Evolutionary conservation across 2,888 invertebrate genomes (phyloP).

Genomic region (Trichogramma dendrolimi): DNA sequence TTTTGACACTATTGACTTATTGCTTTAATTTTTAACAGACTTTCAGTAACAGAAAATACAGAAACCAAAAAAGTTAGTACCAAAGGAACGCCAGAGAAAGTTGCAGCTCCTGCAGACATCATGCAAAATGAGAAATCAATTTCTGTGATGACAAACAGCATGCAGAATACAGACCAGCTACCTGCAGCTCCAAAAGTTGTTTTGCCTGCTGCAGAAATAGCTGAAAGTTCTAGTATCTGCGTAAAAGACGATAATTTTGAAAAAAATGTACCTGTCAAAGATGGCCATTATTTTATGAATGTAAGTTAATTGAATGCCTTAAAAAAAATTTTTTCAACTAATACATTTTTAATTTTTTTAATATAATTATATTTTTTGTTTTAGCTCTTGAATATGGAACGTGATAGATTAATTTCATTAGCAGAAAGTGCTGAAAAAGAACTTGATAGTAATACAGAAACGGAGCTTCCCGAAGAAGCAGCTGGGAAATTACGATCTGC

Average conservation of each 20-base stretch:
- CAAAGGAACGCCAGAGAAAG: too few relatives aligned
- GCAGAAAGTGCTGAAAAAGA: conserved; percentile 72
- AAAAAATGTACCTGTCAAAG: conserved; percentile 55
- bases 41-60: too few relatives aligned
- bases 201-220: conserved; percentile 47
- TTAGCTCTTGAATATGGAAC: conserved; percentile 68
- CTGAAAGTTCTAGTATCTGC: conserved; percentile 38
- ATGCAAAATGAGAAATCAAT: too few relatives aligned
- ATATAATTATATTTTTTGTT: conserved; percentile 1
- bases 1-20: too few relatives aligned
- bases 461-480: conserved; percentile 70
- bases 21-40: too few relatives aligned
- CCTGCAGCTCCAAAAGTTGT: conserved; percentile 53
- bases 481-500: conserved; percentile 81
- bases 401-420: conserved; percentile 64
- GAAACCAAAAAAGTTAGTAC: too few relatives aligned
- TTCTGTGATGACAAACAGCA: conserved; percentile 34
- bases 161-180: conserved; percentile 50
- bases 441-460: conserved; percentile 53
- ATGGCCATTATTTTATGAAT: conserved; percentile 75
- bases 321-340: neutral
- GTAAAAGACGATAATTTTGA: conserved; percentile 39
- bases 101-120: too few relatives aligned
- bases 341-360: neutral
- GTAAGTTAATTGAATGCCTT: conserved; percentile 38